These are phyloP conservation scores for Tyrannus savana DNA, from an alignment of 2,113 vertebrate genomes.

Conservation along the genomic window DNA sequence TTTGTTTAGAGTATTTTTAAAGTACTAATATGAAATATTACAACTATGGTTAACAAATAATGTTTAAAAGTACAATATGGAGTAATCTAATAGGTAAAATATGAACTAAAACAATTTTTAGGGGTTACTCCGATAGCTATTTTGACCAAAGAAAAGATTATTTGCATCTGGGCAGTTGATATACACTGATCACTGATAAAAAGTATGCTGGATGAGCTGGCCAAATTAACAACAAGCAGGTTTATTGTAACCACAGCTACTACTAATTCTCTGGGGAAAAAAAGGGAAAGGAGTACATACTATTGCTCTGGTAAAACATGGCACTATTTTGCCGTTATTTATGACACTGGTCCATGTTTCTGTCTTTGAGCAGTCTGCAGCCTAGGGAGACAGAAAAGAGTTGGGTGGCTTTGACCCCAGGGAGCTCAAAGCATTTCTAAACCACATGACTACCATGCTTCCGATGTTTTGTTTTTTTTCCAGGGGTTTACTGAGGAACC, in stretches of 20 bases:
- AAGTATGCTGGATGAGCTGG: not conserved
- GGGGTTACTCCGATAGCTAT: not conserved
- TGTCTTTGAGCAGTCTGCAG: not conserved
- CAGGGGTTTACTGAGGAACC: not conserved
- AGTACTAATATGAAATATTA: not conserved
- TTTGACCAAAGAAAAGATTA: not conserved
- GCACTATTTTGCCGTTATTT: not conserved
- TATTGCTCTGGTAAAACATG: not conserved
- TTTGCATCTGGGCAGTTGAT: not conserved
- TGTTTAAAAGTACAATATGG: not conserved
- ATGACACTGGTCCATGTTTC: accelerated
- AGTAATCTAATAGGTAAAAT: not conserved
- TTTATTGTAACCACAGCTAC: not conserved
- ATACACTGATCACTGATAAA: not conserved
- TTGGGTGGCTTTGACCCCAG: accelerated
- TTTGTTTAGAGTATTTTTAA: not conserved
- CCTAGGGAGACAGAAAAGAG: not conserved
- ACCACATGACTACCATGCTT: not conserved
- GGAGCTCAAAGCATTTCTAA: not conserved
- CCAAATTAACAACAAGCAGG: not conserved
- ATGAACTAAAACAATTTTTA: not conserved
- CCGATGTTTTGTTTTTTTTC: not conserved
- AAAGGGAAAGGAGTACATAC: not conserved
- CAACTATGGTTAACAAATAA: not conserved
- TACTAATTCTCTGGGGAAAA: not conserved